Percentiles rank a stretch among this genome's conserved stretches.
These are phyloP conservation scores for Peromyscus eremicus DNA, from an alignment of 2,797 vertebrate species.

Conservation along the genomic window DNA sequence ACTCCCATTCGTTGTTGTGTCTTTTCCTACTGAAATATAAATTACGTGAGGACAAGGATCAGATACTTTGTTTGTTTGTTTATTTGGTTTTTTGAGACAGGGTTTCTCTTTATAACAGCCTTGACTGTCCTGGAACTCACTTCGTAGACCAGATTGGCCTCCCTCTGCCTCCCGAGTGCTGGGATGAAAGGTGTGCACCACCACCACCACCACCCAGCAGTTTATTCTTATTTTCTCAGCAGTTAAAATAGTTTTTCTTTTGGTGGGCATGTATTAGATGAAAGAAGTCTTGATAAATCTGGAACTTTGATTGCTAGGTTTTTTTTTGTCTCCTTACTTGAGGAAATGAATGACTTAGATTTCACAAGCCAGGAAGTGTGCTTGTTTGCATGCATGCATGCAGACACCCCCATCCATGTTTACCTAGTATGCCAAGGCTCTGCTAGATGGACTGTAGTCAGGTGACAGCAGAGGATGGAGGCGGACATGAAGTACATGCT, in stretches of 20 bases:
- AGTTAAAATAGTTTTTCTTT: slow-evolving; percentile 33
- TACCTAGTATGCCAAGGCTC: background rate
- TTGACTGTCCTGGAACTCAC: too few relatives aligned
- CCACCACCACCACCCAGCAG: too few relatives aligned
- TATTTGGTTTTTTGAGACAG: too few relatives aligned
- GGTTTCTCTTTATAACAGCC: too few relatives aligned
- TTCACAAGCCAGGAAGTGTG: slow-evolving; percentile 24
- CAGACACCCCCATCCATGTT: background rate
- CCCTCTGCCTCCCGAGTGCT: too few relatives aligned
- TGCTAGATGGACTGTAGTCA: background rate
- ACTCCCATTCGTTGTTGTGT: background rate
- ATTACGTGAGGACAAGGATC: background rate
- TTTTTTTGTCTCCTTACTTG: background rate
- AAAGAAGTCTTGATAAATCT: slow-evolving; percentile 46
- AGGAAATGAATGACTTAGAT: slow-evolving; percentile 26
- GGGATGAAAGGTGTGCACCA: too few relatives aligned
- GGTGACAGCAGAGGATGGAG: background rate
- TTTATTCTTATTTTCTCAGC: background rate
- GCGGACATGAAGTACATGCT: background rate
- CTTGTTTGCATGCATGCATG: background rate
- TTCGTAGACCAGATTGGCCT: too few relatives aligned
- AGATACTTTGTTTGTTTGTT: background rate
- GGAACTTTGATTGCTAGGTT: slow-evolving; percentile 7
- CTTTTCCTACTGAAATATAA: background rate
- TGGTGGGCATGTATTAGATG: background rate